Evolutionary conservation across 2,888 invertebrate genomes (phyloP).

Genomic region (Trichacis sp.): DNA sequence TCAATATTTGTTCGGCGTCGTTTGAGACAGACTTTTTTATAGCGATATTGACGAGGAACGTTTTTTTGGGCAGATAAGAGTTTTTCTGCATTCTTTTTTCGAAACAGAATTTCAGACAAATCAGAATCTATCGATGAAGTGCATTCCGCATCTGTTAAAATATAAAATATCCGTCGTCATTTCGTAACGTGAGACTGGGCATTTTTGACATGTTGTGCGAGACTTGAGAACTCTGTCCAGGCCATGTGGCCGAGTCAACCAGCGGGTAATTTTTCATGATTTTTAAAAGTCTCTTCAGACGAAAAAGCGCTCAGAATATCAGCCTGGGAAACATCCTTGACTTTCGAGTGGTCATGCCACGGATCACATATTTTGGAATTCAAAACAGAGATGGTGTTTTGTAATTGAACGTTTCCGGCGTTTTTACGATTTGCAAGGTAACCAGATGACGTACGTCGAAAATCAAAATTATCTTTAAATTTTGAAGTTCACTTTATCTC

Average conservation of each 20-base stretch:
- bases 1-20: too few relatives aligned
- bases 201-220: not conserved
- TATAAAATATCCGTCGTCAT: constrained; percentile 14
- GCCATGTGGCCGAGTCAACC: constrained; percentile 30
- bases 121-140: not conserved
- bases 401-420: too few relatives aligned
- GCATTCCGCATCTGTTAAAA: constrained; percentile 11
- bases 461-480: too few relatives aligned
- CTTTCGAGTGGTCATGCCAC: constrained; percentile 19
- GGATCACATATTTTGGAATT: too few relatives aligned
- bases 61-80: not conserved
- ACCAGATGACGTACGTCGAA: too few relatives aligned
- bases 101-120: not conserved
- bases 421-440: too few relatives aligned
- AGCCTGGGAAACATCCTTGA: constrained; percentile 42
- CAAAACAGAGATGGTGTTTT: too few relatives aligned
- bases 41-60: not conserved
- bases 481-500: too few relatives aligned
- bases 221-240: constrained; percentile 64
- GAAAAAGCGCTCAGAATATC: too few relatives aligned
- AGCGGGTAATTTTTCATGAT: constrained; percentile 58
- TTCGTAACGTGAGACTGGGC: constrained; percentile 16
- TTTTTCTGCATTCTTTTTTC: not conserved
- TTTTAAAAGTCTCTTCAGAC: constrained; percentile 59
- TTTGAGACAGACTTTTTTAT: too few relatives aligned